Evolutionary conservation across 2,113 vertebrate genomes (phyloP), one percentile per base, ranked within the genome.

Genomic region (Pseudopodoces humilis): DNA sequence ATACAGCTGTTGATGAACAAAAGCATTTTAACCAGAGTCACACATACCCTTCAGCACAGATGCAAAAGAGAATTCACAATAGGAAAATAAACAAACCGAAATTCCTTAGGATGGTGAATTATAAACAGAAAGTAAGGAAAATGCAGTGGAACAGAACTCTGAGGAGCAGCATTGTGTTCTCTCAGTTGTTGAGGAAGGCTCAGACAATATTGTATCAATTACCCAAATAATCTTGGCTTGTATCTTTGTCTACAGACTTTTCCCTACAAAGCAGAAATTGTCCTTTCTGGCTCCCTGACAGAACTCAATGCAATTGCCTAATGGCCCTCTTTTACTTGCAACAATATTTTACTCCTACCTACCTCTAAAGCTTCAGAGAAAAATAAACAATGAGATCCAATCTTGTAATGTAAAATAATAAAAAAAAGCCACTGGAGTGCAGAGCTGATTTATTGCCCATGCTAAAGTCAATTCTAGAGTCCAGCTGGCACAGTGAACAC

Each of bases 301-400:
- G 89, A 90, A 55, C 74, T 80, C 92, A 28, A 58, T 67, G 94
- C 92, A 97, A 94, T 84, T 88, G 94, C 95, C 87, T 98, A 97
- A 96, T 96, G 95, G 90, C 49, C 70, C 74, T 92, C 78, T 71
- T 94, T 55, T 70, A 87, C 84, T 89, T 88, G 90, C 83, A 86
- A 96, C 92, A 94, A 18, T 97, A 95, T 96, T 97, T 97, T 96
- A 96, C 90, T 88, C 94, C 95, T 90, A 90, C 92, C 69, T 88
- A 62, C 46, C 75, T 96, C 92, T 85, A 96, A 97, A 96, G 65
- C 95, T 96, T 92, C 91, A 83, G 90, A 97, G 92, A 88, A 97
- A 97, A 97, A 97, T 64, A 96, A 97, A 96, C 95, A 96, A 70
- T 68, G 84, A 77, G 49, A 88, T 97, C 96, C 97, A 97, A 97